Percentiles rank a stretch among this genome's conserved stretches.
phyloP scores from a whole-genome alignment of 2,797 vertebrate species.

The Labeo calbasu region DNA sequence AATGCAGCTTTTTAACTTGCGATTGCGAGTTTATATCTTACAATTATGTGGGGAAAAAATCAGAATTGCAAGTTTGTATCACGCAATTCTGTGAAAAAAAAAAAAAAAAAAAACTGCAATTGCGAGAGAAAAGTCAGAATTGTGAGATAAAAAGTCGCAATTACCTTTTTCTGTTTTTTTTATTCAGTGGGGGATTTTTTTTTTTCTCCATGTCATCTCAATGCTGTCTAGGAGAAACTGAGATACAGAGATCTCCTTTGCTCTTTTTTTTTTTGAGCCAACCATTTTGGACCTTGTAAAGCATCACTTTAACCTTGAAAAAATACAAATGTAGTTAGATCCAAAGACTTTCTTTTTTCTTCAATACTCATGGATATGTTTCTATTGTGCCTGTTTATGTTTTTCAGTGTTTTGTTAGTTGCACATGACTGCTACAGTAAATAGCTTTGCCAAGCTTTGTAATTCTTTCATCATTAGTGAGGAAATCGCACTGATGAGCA shows the following conservation, averaged over 20 bases:
- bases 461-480: not conserved
- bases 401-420: slow-evolving; percentile 23
- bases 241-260: not conserved
- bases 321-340: not conserved
- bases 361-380: not conserved
- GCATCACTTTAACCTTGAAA: not conserved
- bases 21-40: no score
- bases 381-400: not conserved
- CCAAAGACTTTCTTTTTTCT: slow-evolving; percentile 32
- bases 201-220: not conserved
- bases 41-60: no score
- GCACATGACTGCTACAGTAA: slow-evolving; percentile 35
- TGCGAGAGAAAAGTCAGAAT: no score
- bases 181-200: no score
- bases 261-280: not conserved
- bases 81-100: no score
- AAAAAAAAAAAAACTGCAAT: no score
- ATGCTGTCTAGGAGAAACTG: not conserved
- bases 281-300: not conserved
- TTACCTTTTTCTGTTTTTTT: no score
- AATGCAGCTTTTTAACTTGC: no score
- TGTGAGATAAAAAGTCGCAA: no score
- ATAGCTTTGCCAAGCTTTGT: slow-evolving; percentile 36
- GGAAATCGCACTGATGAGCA: slow-evolving; percentile 37
- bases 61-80: no score